Percentiles rank a stretch among this genome's conserved stretches.
These are phyloP conservation scores for Halichoerus grypus DNA, from an alignment of 2,113 vertebrate genomes.

Conservation along the genomic window DNA sequence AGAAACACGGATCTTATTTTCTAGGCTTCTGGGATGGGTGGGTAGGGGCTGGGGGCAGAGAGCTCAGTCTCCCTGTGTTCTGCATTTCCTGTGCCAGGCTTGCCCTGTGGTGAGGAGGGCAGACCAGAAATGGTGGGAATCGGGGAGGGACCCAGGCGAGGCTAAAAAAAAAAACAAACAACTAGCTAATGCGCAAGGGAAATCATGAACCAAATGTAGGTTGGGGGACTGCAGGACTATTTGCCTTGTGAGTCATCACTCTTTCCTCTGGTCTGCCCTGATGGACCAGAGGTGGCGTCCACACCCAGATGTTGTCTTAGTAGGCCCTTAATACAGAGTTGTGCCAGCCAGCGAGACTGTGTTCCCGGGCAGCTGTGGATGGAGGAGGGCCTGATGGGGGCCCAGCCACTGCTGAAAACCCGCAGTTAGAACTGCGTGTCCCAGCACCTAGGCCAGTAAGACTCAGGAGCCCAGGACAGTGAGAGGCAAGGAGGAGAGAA, in stretches of 20 bases:
- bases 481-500: not conserved
- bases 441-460: not conserved
- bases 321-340: not conserved
- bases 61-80: not conserved
- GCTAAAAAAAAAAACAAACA: not conserved
- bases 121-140: not conserved
- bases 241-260: not conserved
- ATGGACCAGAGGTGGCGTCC: not conserved
- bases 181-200: not conserved
- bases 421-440: not conserved
- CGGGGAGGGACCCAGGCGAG: not conserved
- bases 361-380: not conserved
- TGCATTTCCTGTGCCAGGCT: not conserved
- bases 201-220: not conserved
- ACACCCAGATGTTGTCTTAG: not conserved
- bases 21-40: not conserved
- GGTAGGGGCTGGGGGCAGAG: not conserved
- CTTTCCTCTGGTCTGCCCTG: not conserved
- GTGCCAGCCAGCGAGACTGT: not conserved
- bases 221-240: rapidly evolving
- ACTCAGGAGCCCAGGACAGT: not conserved
- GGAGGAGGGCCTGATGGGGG: not conserved
- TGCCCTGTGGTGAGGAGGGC: not conserved
- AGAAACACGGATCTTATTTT: not conserved
- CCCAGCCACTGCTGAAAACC: not conserved